Evolutionary conservation across 2,797 vertebrate genomes (phyloP).

Genomic region (Sternarchorhynchus goeldii): DNA sequence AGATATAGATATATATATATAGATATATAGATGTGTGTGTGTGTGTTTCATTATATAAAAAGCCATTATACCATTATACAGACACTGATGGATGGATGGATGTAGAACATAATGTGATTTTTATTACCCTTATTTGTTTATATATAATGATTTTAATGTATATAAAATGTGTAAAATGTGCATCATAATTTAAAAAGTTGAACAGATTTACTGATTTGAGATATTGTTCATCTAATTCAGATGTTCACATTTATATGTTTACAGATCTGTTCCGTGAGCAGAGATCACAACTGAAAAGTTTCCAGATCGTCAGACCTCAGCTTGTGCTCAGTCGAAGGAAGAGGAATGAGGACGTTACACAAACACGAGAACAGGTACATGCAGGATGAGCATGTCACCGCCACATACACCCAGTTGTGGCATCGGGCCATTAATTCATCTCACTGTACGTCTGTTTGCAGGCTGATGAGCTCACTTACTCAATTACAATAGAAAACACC

Average conservation of each 20-base stretch:
- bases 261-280: conserved; percentile 44
- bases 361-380: conserved; percentile 54
- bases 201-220: too few relatives aligned
- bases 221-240: background rate
- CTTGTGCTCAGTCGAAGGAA: conserved; percentile 58
- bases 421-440: background rate
- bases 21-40: too few relatives aligned
- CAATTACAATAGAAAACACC: conserved; percentile 67
- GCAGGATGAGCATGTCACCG: background rate
- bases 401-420: too few relatives aligned
- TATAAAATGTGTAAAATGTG: too few relatives aligned
- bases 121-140: too few relatives aligned
- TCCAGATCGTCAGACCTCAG: conserved; percentile 70
- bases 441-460: conserved; percentile 47
- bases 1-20: too few relatives aligned
- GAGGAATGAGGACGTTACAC: conserved; percentile 56
- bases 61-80: too few relatives aligned
- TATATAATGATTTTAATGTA: background rate
- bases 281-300: conserved; percentile 55
- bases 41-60: too few relatives aligned
- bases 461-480: conserved; percentile 67
- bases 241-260: background rate
- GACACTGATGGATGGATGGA: too few relatives aligned
- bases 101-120: too few relatives aligned
- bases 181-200: too few relatives aligned